A percentile compares a stretch with the other conserved stretches of the same genome.
Conservation (phyloP, 2,113 vertebrate genomes). For the Oncorhynchus mykiss region DNA sequence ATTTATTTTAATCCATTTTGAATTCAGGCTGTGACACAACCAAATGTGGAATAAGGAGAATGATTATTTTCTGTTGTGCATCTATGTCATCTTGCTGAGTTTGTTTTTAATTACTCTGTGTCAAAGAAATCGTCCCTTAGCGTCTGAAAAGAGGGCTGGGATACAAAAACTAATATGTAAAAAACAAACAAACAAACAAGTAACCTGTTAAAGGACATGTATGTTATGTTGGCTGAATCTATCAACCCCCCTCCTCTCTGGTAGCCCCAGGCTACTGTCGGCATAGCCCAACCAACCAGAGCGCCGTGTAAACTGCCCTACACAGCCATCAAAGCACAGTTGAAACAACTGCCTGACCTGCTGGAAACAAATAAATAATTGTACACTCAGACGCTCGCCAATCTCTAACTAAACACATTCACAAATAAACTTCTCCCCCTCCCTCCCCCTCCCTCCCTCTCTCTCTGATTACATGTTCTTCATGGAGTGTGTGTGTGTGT, state of each 20-base stretch:
- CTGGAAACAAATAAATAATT: slow-evolving; percentile 69
- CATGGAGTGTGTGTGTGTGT: slow-evolving; percentile 34
- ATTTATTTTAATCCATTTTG: too few relatives aligned
- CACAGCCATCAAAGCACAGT: background rate
- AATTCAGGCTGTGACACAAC: too few relatives aligned
- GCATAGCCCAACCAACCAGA: background rate
- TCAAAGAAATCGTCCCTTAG: too few relatives aligned
- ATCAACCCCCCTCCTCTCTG: background rate
- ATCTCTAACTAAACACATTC: slow-evolving; percentile 48
- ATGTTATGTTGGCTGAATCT: background rate
- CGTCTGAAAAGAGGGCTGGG: too few relatives aligned
- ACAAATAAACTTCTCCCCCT: slow-evolving; percentile 64
- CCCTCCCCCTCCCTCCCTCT: background rate
- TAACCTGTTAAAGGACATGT: too few relatives aligned
- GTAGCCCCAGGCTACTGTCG: background rate
- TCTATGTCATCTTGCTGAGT: too few relatives aligned
- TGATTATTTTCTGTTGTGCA: too few relatives aligned
- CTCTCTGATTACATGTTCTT: slow-evolving; percentile 35
- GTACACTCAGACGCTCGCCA: slow-evolving; percentile 62
- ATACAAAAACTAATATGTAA: too few relatives aligned
- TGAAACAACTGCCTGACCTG: slow-evolving; percentile 42
- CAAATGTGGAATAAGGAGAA: too few relatives aligned
- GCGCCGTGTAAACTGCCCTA: background rate
- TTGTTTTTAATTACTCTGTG: too few relatives aligned
- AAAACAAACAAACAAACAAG: too few relatives aligned